Conservation (phyloP, 2,888 invertebrate species). For the Tachina fera region DNA sequence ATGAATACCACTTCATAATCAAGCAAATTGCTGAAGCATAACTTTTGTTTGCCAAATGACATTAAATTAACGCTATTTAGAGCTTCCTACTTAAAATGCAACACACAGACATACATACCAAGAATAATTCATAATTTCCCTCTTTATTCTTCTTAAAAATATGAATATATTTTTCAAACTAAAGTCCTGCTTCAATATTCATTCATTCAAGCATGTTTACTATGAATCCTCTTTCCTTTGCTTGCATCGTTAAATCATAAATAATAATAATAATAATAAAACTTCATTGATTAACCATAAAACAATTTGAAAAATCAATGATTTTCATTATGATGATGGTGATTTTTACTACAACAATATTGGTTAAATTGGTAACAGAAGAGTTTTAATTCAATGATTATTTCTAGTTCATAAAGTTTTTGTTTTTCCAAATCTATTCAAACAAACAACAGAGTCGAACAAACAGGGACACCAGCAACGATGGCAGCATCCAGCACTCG, state of each 20-base stretch:
- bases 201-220: neutral
- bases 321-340: constrained; percentile 36
- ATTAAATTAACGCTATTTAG: too few relatives aligned
- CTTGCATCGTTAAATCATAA: constrained; percentile 45
- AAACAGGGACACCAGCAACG: constrained; percentile 44
- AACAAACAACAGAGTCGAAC: constrained; percentile 36
- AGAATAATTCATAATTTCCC: too few relatives aligned
- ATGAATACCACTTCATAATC: too few relatives aligned
- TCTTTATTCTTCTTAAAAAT: too few relatives aligned
- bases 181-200: constrained; percentile 16
- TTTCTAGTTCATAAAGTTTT: constrained; percentile 83
- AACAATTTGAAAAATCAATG: constrained; percentile 64
- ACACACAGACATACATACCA: too few relatives aligned
- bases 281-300: constrained; percentile 62
- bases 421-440: constrained; percentile 48
- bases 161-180: neutral
- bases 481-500: neutral
- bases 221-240: constrained; percentile 11
- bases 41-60: too few relatives aligned
- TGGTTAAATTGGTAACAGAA: constrained; percentile 42
- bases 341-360: constrained; percentile 35
- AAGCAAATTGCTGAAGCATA: too few relatives aligned
- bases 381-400: constrained; percentile 79
- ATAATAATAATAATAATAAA: constrained; percentile 53
- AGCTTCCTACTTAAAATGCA: too few relatives aligned